Evolutionary conservation across 1,140 invertebrate species (phyloP).

Genomic region (Lysiphlebus fabarum): DNA sequence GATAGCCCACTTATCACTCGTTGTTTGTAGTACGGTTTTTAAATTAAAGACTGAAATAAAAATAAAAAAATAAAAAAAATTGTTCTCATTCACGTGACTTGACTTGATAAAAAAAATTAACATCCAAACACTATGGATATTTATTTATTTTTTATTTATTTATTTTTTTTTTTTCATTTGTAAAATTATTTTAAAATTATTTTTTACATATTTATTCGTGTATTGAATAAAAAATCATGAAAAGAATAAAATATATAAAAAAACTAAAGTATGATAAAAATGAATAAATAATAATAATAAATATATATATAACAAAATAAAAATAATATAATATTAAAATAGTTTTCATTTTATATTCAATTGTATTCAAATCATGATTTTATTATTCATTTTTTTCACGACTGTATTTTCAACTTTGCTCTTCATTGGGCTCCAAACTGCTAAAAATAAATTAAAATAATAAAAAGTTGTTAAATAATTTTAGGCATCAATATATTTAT

Average conservation of each 20-base stretch:
- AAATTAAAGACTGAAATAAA: slow-evolving; percentile 2
- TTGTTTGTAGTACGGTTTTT: neutral
- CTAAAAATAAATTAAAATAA: no score
- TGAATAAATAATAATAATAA: neutral
- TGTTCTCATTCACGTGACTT: slow-evolving; percentile 3
- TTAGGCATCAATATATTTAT: no score
- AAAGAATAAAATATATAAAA: neutral
- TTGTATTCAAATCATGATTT: slow-evolving; percentile 12
- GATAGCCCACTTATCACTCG: slow-evolving; percentile 5
- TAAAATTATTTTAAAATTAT: slow-evolving; percentile 8
- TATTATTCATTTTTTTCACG: slow-evolving; percentile 11
- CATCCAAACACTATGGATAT: neutral
- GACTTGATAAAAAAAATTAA: neutral
- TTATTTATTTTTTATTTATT: no score
- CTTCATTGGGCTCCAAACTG: slow-evolving; percentile 5
- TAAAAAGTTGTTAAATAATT: no score
- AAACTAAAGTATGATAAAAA: neutral
- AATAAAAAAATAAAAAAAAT: no score
- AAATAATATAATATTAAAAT: no score
- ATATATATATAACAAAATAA: no score
- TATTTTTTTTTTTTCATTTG: neutral
- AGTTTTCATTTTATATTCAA: slow-evolving; percentile 7
- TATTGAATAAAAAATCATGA: slow-evolving; percentile 1
- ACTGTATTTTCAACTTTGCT: slow-evolving; percentile 13
- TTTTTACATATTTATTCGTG: neutral